These are phyloP conservation scores for Heterodera carotae DNA, from an alignment of 1,140 invertebrate species.

Conservation along the genomic window DNA sequence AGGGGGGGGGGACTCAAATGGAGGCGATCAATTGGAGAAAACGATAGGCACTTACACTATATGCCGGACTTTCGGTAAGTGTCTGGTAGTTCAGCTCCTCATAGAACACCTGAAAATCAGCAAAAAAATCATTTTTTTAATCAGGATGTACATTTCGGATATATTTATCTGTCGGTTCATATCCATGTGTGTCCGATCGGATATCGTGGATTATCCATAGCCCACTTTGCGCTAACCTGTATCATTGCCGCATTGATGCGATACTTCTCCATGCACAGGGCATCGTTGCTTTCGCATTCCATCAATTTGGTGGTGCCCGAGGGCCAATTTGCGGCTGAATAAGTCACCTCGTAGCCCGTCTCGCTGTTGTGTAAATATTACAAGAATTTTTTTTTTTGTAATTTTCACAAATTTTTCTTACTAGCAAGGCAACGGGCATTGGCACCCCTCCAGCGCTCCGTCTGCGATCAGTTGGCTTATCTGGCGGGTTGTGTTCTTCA, in stretches of 20 bases:
- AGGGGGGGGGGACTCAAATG: too few relatives aligned
- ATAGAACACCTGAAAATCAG: slow-evolving; percentile 59
- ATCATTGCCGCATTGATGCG: slow-evolving; percentile 64
- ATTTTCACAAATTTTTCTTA: too few relatives aligned
- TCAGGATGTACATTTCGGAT: too few relatives aligned
- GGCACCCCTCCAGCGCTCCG: slow-evolving; percentile 50
- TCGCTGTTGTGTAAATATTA: slow-evolving; percentile 42
- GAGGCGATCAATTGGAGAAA: too few relatives aligned
- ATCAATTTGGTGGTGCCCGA: slow-evolving; percentile 62
- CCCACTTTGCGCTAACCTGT: not conserved
- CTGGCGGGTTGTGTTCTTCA: slow-evolving; percentile 57
- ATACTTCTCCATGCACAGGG: slow-evolving; percentile 64
- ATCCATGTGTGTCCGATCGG: too few relatives aligned
- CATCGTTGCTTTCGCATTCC: slow-evolving; percentile 42
- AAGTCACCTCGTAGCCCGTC: slow-evolving; percentile 64
- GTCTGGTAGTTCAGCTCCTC: slow-evolving; percentile 65
- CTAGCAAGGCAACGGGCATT: slow-evolving; percentile 64
- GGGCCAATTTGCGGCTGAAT: slow-evolving; percentile 63
- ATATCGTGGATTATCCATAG: too few relatives aligned
- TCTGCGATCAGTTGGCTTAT: slow-evolving; percentile 57
- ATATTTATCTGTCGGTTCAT: too few relatives aligned
- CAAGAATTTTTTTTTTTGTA: not conserved
- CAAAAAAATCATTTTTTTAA: too few relatives aligned
- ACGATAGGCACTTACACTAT: slow-evolving; percentile 43
- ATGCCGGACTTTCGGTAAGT: slow-evolving; percentile 59